Evolutionary conservation across 2,797 vertebrate genomes (phyloP), one percentile per base, ranked within the genome.

Genomic region (Onychomys leucogaster): DNA sequence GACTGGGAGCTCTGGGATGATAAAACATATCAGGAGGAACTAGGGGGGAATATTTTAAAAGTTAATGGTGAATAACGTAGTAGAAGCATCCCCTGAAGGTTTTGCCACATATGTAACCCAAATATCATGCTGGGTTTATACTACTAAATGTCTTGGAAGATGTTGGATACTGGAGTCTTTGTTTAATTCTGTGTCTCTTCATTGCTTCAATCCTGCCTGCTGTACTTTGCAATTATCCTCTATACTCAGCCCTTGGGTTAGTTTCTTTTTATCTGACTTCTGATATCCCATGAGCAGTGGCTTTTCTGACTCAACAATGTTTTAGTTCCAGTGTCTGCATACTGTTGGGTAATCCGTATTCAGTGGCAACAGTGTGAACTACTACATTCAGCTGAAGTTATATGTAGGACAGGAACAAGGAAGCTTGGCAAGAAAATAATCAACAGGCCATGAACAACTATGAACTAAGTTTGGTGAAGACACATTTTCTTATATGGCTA

Each of bases 31-130:
- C 57, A 46, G 14, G 23, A 61, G 14, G 87, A 87, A 78, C 93
- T 75, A 41, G 92, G 78, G 69, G 76, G 78, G 7, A 94, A 61
- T 96, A 96, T 97, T 96, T 95, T 73, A 97, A 98, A 98, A 96
- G 96, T 97, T 97, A 98, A 46, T 29, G 55, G 21, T 95, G 59
- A 78, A 17, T 97, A 97, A 97, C 97, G 96, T 94, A 98, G 94
- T 88, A 49, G 32, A 81, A 37, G 65, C 41, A 93, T 93, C 87
- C 89, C 94, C 97, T 92, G 87, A 6, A 93, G 89, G 92, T 95
- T 65, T 57, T 25, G 97, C 94, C 34, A 85, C 69, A 91, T 93
- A 16, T 49, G 12, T 61, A 37, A 34, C 55, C 65, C 34, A 93
- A 78, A 57, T 77, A 41, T 34, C 29, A 55, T 1, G 25, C 10